phyloP scores from a whole-genome alignment of 2,888 invertebrate genomes.

The Schizaphis graminum region DNA sequence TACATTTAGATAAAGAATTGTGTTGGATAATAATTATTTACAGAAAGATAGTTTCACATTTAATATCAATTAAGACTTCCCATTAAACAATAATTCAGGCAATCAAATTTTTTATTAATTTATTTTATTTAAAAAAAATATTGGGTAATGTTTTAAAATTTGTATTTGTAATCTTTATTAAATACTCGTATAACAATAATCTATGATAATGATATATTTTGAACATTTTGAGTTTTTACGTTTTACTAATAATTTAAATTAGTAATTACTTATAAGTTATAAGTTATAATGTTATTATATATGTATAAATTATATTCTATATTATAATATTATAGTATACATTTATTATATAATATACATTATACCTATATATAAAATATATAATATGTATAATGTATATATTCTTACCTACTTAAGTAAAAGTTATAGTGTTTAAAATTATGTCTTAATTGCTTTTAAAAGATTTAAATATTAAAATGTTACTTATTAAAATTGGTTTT shows the following conservation, averaged over 20 bases:
- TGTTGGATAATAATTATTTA: neutral
- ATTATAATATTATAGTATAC: too few species aligned
- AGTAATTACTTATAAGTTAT: too few species aligned
- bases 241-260: neutral
- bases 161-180: neutral
- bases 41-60: neutral
- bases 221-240: neutral
- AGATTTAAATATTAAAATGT: neutral
- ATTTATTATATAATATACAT: neutral
- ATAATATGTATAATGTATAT: too few species aligned
- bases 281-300: too few species aligned
- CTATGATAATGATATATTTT: neutral
- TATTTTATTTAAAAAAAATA: neutral
- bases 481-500: neutral
- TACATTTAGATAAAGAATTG: neutral
- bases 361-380: too few species aligned
- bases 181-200: neutral
- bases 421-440: neutral
- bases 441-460: too few species aligned
- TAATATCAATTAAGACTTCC: neutral
- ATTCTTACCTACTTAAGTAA: neutral
- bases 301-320: too few species aligned
- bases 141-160: neutral
- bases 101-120: neutral
- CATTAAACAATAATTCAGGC: neutral